Conservation (phyloP, 2,797 vertebrate genomes). For the Squalus acanthias region DNA sequence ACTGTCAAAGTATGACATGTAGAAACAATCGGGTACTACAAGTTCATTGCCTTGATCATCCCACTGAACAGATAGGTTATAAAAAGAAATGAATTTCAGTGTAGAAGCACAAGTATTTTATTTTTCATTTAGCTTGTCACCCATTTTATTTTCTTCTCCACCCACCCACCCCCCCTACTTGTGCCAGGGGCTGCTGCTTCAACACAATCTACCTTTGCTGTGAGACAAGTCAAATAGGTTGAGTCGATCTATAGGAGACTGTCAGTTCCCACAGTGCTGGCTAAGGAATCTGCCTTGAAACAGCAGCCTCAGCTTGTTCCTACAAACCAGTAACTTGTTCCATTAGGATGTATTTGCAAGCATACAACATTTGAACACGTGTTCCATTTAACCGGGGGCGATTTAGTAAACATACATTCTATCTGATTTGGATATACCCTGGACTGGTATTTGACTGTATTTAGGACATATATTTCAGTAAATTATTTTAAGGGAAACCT, state of each 20-base stretch:
- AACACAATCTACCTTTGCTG: not conserved
- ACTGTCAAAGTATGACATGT: not conserved
- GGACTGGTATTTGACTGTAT: not conserved
- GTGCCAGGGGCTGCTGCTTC: not conserved
- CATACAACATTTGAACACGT: not conserved
- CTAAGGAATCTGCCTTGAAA: not conserved
- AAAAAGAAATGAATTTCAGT: not conserved
- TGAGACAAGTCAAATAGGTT: not conserved
- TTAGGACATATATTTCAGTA: not conserved
- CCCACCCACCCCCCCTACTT: not conserved
- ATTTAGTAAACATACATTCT: not conserved
- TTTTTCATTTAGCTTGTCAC: not conserved
- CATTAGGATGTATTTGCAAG: not conserved
- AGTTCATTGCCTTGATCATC: not conserved
- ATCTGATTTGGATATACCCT: not conserved
- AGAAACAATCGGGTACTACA: not conserved
- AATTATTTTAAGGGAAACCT: not conserved
- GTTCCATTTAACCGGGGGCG: not conserved
- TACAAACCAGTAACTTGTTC: not conserved
- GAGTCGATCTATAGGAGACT: not conserved
- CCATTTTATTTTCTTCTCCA: not conserved
- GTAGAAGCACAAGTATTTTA: not conserved
- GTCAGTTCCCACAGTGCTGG: not conserved
- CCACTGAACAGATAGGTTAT: not conserved
- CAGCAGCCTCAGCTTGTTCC: not conserved